These are phyloP conservation scores for Philereme transversata DNA, from an alignment of 2,888 invertebrate genomes.

Conservation along the genomic window DNA sequence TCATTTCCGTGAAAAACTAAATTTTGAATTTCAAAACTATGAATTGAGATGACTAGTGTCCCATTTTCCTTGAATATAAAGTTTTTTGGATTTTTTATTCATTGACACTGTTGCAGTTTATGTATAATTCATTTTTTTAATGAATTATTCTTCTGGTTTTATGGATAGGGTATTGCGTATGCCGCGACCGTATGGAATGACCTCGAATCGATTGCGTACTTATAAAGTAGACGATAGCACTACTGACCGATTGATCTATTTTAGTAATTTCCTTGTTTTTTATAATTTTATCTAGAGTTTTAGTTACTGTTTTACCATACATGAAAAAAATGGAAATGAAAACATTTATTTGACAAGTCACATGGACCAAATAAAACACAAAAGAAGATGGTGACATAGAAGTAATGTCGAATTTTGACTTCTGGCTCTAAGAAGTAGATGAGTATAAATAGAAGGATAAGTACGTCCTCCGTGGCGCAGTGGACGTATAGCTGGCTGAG, in stretches of 20 bases:
- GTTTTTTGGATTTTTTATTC: slow-evolving; percentile 33
- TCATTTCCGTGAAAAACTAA: slow-evolving; percentile 5
- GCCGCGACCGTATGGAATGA: slow-evolving; percentile 5
- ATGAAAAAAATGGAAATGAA: too few relatives aligned
- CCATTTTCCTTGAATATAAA: slow-evolving; percentile 39
- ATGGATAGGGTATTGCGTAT: slow-evolving; percentile 2
- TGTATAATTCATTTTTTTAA: slow-evolving; percentile 24
- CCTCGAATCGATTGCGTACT: slow-evolving; percentile 21
- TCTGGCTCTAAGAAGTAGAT: too few relatives aligned
- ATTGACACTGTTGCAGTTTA: slow-evolving; percentile 28
- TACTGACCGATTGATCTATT: slow-evolving; percentile 10
- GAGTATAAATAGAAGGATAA: too few relatives aligned
- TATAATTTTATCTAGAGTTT: not conserved
- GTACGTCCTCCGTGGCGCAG: too few relatives aligned
- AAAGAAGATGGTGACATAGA: too few relatives aligned
- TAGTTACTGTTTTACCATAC: too few relatives aligned
- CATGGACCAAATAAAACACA: too few relatives aligned
- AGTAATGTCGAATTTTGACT: too few relatives aligned
- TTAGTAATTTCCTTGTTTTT: slow-evolving; percentile 12
- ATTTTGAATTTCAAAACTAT: slow-evolving; percentile 19
- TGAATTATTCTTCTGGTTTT: slow-evolving; percentile 12
- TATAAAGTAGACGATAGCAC: slow-evolving; percentile 18
- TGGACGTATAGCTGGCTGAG: too few relatives aligned
- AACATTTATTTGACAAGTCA: too few relatives aligned
- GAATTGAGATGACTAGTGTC: slow-evolving; percentile 31